A percentile compares a stretch with the other conserved stretches of the same genome.
Evolutionary conservation across 1,140 invertebrate genomes (phyloP).

Genomic region (Bombus ignitus): DNA sequence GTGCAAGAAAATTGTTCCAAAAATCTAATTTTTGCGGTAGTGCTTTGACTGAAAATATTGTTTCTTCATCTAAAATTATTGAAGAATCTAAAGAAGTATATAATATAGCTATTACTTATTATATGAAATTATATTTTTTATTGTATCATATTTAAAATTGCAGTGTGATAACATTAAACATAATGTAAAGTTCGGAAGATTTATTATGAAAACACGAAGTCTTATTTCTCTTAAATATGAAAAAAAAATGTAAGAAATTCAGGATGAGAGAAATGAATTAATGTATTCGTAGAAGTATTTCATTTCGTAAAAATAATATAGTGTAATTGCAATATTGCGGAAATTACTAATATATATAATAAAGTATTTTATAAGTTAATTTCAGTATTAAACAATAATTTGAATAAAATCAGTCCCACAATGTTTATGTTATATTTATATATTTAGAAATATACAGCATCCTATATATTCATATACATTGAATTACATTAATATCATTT

Average conservation of each 20-base stretch:
- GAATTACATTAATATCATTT: constrained; percentile 79
- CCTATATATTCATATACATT: constrained; percentile 76
- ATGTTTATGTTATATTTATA: constrained; percentile 74
- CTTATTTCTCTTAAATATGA: constrained; percentile 61
- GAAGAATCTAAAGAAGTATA: constrained; percentile 18
- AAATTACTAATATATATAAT: not conserved
- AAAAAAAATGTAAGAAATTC: not conserved
- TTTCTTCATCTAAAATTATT: not conserved
- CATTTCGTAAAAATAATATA: not conserved
- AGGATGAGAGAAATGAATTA: not conserved
- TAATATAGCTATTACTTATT: not conserved
- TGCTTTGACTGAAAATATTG: not conserved
- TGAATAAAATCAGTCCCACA: not conserved
- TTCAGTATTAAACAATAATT: not conserved
- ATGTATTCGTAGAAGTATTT: not conserved
- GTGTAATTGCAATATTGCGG: not conserved
- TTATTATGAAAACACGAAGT: constrained; percentile 68
- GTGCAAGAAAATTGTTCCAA: constrained; percentile 17
- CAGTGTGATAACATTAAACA: constrained; percentile 1
- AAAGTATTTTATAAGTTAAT: constrained; percentile 17
- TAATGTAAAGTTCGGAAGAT: constrained; percentile 25
- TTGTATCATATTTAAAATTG: constrained; percentile 31
- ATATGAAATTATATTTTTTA: not conserved
- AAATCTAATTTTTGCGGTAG: not conserved
- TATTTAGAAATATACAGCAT: constrained; percentile 81